Evolutionary conservation across 2,888 invertebrate genomes (phyloP), one percentile per base, ranked within the genome.

Genomic region (Pollenia amentaria): DNA sequence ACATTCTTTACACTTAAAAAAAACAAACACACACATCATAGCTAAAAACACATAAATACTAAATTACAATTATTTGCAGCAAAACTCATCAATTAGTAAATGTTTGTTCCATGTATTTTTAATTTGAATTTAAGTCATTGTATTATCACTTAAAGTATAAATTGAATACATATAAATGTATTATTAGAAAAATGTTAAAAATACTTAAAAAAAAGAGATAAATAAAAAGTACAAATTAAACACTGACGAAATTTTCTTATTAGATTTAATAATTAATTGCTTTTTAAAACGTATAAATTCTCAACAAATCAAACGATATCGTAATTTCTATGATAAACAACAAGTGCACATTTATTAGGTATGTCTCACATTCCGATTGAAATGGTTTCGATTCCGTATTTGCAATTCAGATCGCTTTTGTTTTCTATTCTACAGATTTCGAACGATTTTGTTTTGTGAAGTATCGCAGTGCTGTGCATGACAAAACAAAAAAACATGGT

Each of bases 51-150:
- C 16, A 21, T 51, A 4, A 18, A 18, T 29, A 29, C 29, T 29
- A 29, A 29, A 29, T 6, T 29, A 16, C 29, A 67, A 42, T 14
- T n/a, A 44, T 10, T 72, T 70, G 42, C n/a, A 38, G 67, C 51
- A 65, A 29, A 64, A 64, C 6, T 18, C 11, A 60, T 78, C 29
- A 69, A 55, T 78, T 70, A 84, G 79, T 70, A 78, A 82, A 83
- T 75, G 70, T 79, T 72, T 83, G 83, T 76, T 80, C 77, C 14
- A 51, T 78, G 72, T 70, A 40, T 70, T 21, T 62, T 79, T 75
- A 53, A 73, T 51, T 21, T 29, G 29, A 29, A 29, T 29, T 75
- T 79, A 77, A 85, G 85, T 53, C 57, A 77, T 65, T 77, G 44
- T 81, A 73, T 40, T 81, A 73, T 40, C 67, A 67, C 57, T 70